Conservation (phyloP, 2,888 invertebrate genomes). For the Doris montereyensis region DNA sequence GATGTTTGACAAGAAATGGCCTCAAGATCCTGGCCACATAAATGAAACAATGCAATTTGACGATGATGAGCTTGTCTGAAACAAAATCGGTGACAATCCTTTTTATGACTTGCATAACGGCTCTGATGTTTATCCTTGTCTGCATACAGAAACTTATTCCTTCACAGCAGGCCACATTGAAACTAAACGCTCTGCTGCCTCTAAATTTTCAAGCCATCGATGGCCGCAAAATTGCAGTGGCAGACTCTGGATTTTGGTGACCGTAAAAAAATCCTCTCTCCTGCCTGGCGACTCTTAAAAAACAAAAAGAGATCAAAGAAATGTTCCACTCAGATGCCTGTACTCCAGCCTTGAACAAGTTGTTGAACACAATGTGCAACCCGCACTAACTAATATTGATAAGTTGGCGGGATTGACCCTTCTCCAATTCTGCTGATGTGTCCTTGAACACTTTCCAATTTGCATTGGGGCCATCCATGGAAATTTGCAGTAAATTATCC, state of each 20-base stretch:
- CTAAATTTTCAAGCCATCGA: constrained; percentile 50
- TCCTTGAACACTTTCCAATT: constrained; percentile 23
- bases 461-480: constrained; percentile 32
- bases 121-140: neutral
- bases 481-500: constrained; percentile 13
- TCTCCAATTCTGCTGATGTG: neutral
- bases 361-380: constrained; percentile 26
- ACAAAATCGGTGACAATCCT: neutral
- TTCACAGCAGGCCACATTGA: constrained; percentile 34
- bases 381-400: constrained; percentile 16
- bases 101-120: no score
- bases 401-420: constrained; percentile 27
- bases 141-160: constrained; percentile 42
- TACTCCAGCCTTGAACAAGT: constrained; percentile 26
- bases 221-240: constrained; percentile 57
- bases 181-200: constrained; percentile 44
- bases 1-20: neutral
- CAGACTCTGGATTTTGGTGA: constrained; percentile 37
- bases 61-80: neutral
- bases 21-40: neutral
- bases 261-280: neutral
- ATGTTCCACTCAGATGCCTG: constrained; percentile 7
- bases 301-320: neutral
- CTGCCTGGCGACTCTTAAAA: neutral
- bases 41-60: neutral